A percentile compares a stretch with the other conserved stretches of the same genome.
Conservation (phyloP, 2,888 invertebrate genomes). For the Hirtodrosophila confusa region DNA sequence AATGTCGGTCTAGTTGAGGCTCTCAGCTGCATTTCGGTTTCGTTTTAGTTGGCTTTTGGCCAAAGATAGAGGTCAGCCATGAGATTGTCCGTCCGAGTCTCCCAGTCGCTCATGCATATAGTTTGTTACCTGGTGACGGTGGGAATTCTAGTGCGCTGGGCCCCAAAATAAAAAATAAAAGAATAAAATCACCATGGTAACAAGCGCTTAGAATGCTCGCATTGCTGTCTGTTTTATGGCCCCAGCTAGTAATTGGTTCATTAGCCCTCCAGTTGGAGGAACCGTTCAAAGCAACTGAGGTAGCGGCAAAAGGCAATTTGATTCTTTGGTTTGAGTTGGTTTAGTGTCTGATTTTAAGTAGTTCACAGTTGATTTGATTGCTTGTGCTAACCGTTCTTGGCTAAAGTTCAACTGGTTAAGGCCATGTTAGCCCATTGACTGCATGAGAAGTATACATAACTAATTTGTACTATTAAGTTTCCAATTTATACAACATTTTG, state of each 20-base stretch:
- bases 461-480: conserved; percentile 3
- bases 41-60: conserved; percentile 68
- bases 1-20: conserved; percentile 75
- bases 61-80: conserved; percentile 72
- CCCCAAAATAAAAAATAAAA: neutral
- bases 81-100: conserved; percentile 46
- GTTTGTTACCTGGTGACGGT: conserved; percentile 58
- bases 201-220: conserved; percentile 57
- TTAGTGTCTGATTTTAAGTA: conserved; percentile 54
- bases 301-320: conserved; percentile 59
- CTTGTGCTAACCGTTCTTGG: conserved; percentile 27
- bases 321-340: conserved; percentile 44
- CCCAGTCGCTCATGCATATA: conserved; percentile 41
- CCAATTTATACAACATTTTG: conserved; percentile 3
- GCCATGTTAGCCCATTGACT: conserved; percentile 21
- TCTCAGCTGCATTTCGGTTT: conserved; percentile 70
- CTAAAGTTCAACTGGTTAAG: conserved; percentile 38
- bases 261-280: conserved; percentile 68
- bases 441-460: neutral
- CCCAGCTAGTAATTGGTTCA: conserved; percentile 75
- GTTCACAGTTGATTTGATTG: conserved; percentile 51
- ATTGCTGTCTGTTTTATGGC: conserved; percentile 69
- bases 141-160: conserved; percentile 65
- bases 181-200: conserved; percentile 18
- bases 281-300: conserved; percentile 43